A percentile compares a stretch with the other conserved stretches of the same genome.
These are phyloP conservation scores for Epizoanthus rinbou DNA, from an alignment of 92 coral and sea anemone species.

Conservation along the genomic window DNA sequence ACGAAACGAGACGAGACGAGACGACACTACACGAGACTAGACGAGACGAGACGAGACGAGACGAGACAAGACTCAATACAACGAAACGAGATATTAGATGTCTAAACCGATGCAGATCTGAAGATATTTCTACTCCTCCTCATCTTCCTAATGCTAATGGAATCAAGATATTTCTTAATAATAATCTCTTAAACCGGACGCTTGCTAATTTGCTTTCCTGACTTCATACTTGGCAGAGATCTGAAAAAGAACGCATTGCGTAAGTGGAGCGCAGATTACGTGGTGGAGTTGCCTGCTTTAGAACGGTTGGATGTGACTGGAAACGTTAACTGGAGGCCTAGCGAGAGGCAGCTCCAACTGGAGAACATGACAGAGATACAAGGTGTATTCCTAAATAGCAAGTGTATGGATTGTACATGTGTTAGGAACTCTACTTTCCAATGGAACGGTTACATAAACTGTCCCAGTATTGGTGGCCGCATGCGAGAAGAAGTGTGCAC, in stretches of 20 bases:
- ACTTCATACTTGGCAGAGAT: background rate
- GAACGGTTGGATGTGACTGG: conserved; percentile 4
- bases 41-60: too few relatives aligned
- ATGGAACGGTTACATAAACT: background rate
- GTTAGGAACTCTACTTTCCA: background rate
- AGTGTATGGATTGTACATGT: conserved; percentile 6
- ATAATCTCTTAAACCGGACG: too few relatives aligned
- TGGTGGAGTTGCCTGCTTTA: background rate
- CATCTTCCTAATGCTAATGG: too few relatives aligned
- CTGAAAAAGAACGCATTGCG: conserved; percentile 5
- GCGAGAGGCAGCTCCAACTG: background rate
- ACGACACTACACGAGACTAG: too few relatives aligned
- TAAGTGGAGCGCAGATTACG: background rate
- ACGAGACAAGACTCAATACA: too few relatives aligned
- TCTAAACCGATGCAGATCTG: too few relatives aligned
- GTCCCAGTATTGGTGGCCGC: background rate
- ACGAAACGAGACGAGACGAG: too few relatives aligned
- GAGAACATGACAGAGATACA: background rate
- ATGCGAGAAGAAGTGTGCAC: background rate
- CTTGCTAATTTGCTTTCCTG: background rate
- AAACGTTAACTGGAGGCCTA: background rate
- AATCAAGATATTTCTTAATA: too few relatives aligned
- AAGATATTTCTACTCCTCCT: too few relatives aligned
- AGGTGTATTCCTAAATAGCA: background rate
- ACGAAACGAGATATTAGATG: too few relatives aligned